Percentiles rank a stretch among this genome's conserved stretches.
Conservation (phyloP, 1,140 invertebrate genomes). For the Copidosoma floridanum region DNA sequence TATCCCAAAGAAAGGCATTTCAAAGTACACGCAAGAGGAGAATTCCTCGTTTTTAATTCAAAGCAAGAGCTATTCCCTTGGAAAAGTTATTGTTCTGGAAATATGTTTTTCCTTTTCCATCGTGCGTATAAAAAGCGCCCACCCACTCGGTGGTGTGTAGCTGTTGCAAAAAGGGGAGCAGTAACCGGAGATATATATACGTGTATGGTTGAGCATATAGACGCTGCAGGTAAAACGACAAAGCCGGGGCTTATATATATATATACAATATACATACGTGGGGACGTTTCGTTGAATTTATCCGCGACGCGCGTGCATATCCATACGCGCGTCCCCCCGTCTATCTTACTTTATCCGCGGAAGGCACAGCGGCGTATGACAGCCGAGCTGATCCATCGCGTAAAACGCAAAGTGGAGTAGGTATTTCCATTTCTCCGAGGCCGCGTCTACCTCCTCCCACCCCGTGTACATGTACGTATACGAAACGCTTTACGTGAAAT, state of each 20-base stretch:
- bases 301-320: conserved; percentile 32
- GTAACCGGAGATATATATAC: no score
- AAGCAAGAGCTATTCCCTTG: neutral
- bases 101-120: conserved; percentile 11
- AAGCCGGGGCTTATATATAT: conserved; percentile 46
- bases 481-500: no score
- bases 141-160: no score
- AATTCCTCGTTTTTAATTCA: no score
- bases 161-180: no score
- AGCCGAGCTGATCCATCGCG: conserved; percentile 57
- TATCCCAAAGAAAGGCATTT: neutral
- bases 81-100: conserved; percentile 7
- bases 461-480: neutral
- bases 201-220: no score
- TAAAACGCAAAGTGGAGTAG: conserved; percentile 57
- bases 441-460: neutral
- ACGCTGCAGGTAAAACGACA: conserved; percentile 47
- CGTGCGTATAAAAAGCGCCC: no score
- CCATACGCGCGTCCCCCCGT: conserved; percentile 36
- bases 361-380: conserved; percentile 51
- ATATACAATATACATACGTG: no score
- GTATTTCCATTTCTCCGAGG: conserved; percentile 56
- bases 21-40: no score
- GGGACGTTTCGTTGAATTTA: conserved; percentile 54
- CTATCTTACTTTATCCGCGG: conserved; percentile 56